Evolutionary conservation across 1,140 invertebrate genomes (phyloP), one percentile per base, ranked within the genome.

Genomic region (Scaptomyza montana): DNA sequence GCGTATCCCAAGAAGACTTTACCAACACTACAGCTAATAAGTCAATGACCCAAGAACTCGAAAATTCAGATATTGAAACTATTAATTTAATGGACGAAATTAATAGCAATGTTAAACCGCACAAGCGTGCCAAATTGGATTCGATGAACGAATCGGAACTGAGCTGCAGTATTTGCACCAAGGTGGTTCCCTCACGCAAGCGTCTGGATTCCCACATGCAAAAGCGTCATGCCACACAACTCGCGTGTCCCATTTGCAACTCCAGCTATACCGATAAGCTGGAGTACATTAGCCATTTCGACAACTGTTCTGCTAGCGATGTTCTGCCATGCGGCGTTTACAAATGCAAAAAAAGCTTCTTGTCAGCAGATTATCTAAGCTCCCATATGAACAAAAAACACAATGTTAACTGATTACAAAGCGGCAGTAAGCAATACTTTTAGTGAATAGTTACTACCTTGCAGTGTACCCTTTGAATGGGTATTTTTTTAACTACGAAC

Each of bases 81-180:
- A 62, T 74, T 25, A 39, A 85, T 0, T 28, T 65, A 7, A 7
- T 77, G 6, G 75, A 78, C 3, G 82, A 70, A 10, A 6, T 87
- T 7, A 86, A 86, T 39, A 10, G 16, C 0, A 47, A 78, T 49
- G 78, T 87, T 0, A 53, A 66, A 9, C 82, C 82, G 0, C 66
- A 87, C 51, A 87, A 82, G 16, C 77, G 77, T n/a, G 33, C 16
- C 0, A 30, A 55, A 25, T 43, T 79, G 5, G 63, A 72, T 13
- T 73, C 73, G 1, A 8, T 60, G 5, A 47, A 41, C 12, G 39
- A 74, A 0, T 30, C 62, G 0, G 13, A 43, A 2, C 16, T 87
- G 0, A 82, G 21, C 49, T 86, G 82, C 61, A n/a, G n/a, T n/a
- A 45, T 70, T 3, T 86, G 82, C 30, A 67, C 39, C 21, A 86